Percentiles rank a stretch among this genome's conserved stretches.
Evolutionary conservation across 2,888 invertebrate species (phyloP).

Genomic region (Noctua pronuba): DNA sequence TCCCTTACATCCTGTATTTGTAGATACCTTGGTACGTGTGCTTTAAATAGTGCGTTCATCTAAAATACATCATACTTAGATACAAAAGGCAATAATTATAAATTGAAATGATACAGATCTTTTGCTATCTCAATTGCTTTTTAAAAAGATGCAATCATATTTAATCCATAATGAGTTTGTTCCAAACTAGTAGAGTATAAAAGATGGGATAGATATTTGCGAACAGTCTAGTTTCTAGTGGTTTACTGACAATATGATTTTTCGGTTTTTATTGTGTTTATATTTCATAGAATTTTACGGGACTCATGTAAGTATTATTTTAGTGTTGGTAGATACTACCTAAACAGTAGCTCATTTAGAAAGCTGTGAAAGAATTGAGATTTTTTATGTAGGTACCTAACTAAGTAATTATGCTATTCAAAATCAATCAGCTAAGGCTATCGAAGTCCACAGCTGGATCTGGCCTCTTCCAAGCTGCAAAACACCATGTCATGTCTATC

Average conservation of each 20-base stretch:
- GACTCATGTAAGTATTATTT: conserved; percentile 73
- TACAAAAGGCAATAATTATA: not conserved
- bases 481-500: not conserved
- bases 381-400: not conserved
- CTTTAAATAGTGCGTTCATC: not conserved
- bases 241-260: conserved; percentile 69
- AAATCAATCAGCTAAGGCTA: not conserved
- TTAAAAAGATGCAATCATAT: conserved; percentile 17
- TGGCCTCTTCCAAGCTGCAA: not conserved
- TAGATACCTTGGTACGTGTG: too few relatives aligned
- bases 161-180: conserved; percentile 4
- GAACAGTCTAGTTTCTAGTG: conserved; percentile 14
- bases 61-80: conserved; percentile 2
- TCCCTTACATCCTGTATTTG: too few relatives aligned
- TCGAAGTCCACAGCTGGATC: not conserved
- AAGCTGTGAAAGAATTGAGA: not conserved
- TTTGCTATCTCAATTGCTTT: conserved; percentile 12
- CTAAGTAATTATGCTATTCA: not conserved
- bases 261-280: conserved; percentile 69
- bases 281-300: conserved; percentile 67
- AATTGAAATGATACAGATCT: conserved; percentile 20
- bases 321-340: not conserved
- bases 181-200: conserved; percentile 47
- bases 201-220: conserved; percentile 8
- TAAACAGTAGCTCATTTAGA: not conserved